phyloP scores from a whole-genome alignment of 2,888 invertebrate species.

The Alentia gelatinosa region DNA sequence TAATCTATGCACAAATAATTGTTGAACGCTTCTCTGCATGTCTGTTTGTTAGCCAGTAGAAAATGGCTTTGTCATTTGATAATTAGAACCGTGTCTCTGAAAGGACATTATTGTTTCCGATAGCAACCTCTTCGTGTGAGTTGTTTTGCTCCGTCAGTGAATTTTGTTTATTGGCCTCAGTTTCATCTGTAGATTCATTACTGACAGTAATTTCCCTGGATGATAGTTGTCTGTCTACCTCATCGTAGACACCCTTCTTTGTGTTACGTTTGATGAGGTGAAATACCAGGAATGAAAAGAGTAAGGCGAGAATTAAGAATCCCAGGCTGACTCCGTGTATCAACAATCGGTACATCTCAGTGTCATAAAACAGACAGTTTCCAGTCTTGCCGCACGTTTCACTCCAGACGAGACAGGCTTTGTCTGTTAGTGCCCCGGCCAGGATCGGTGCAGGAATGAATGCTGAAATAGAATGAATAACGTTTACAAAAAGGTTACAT shows the following conservation, averaged over 20 bases:
- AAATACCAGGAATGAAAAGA: background rate
- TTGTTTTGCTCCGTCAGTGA: background rate
- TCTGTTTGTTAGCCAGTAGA: no score
- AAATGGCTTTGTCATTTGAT: no score
- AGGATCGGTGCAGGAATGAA: background rate
- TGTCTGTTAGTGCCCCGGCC: background rate
- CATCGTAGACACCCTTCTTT: background rate
- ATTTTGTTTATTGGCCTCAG: background rate
- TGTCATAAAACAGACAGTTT: slow-evolving; percentile 31
- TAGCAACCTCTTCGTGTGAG: no score
- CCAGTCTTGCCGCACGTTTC: background rate
- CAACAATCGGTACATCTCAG: background rate
- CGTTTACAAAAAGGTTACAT: no score
- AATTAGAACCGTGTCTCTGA: no score
- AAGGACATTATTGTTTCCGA: no score
- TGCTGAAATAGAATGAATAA: no score
- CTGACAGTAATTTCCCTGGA: background rate
- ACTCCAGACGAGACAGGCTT: slow-evolving; percentile 23
- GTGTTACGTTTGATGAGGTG: background rate
- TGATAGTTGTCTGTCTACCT: background rate
- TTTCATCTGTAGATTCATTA: background rate
- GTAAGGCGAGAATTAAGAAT: background rate
- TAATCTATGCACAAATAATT: no score
- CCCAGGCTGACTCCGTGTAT: background rate
- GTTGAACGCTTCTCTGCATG: no score